Conservation (phyloP, 2,797 vertebrate species). For the Coregonus suidteri region DNA sequence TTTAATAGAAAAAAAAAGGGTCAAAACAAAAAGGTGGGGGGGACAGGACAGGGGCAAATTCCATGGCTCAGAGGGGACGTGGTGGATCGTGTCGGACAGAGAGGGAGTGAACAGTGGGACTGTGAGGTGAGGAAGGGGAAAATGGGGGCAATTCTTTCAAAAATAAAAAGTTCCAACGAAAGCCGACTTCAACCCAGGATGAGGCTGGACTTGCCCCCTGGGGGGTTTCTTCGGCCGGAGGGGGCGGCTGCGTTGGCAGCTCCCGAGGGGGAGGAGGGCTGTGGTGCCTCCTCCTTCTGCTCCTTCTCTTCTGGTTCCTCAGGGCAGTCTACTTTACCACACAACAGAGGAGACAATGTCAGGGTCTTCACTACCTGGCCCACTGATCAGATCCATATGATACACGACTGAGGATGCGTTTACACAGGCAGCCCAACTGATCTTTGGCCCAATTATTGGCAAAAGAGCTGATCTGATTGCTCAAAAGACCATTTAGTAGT, state of each 20-base stretch:
- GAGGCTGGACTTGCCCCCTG: constrained; percentile 95
- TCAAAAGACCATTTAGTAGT: too few species aligned
- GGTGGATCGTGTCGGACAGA: constrained; percentile 16
- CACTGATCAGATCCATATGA: too few species aligned
- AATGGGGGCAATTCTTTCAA: constrained; percentile 69
- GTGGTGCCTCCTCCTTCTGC: constrained; percentile 59
- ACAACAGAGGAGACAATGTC: neutral
- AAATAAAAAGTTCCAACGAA: constrained; percentile 76
- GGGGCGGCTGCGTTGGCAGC: constrained; percentile 51
- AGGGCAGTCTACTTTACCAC: constrained; percentile 52
- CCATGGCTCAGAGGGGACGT: constrained; percentile 46
- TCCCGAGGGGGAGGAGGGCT: constrained; percentile 65
- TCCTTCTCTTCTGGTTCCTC: constrained; percentile 61
- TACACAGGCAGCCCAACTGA: too few species aligned
- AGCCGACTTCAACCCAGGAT: constrained; percentile 71
- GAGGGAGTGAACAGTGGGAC: neutral
- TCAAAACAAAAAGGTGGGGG: constrained; percentile 74
- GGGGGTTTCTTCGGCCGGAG: constrained; percentile 88
- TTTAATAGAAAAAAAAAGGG: constrained; percentile 73
- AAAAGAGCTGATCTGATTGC: too few species aligned
- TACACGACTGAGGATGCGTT: too few species aligned
- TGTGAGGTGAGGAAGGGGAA: constrained; percentile 71
- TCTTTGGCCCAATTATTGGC: too few species aligned
- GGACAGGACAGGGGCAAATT: constrained; percentile 48
- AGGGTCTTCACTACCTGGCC: too few species aligned